Evolutionary conservation across 2,113 vertebrate species (phyloP).

Genomic region (Anolis sagrei): DNA sequence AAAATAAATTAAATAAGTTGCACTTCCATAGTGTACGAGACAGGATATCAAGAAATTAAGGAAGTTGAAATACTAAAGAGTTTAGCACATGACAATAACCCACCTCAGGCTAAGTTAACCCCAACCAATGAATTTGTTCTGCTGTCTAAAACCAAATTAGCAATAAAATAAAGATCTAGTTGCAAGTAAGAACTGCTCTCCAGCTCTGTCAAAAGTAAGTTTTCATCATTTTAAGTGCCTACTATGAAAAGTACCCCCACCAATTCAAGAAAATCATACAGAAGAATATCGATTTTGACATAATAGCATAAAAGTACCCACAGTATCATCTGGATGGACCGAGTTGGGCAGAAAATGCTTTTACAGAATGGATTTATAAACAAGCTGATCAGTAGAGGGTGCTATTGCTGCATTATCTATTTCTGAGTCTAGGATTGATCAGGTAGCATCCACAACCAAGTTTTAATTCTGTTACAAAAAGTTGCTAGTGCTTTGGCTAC

Average conservation of each 20-base stretch:
- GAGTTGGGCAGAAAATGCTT: not conserved
- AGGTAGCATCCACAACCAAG: not conserved
- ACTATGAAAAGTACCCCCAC: not conserved
- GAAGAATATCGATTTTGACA: not conserved
- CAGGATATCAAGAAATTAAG: not conserved
- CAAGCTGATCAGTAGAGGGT: not conserved
- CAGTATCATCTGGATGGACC: not conserved
- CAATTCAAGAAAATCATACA: not conserved
- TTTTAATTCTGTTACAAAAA: not conserved
- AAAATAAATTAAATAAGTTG: too few relatives aligned
- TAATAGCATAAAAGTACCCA: not conserved
- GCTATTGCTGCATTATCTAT: not conserved
- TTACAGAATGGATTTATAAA: too few relatives aligned
- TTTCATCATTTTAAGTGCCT: not conserved
- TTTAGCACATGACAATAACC: not conserved
- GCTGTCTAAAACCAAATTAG: not conserved
- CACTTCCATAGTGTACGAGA: too few relatives aligned
- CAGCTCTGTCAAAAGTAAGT: too few relatives aligned
- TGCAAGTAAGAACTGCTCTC: too few relatives aligned
- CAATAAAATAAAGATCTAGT: not conserved
- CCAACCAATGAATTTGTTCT: not conserved
- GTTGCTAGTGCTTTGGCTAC: not conserved
- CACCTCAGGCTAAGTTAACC: not conserved
- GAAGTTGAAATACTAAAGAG: not conserved
- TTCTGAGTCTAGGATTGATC: not conserved